Conservation (phyloP, 2,888 invertebrate genomes). For the Eupithecia subumbrata region DNA sequence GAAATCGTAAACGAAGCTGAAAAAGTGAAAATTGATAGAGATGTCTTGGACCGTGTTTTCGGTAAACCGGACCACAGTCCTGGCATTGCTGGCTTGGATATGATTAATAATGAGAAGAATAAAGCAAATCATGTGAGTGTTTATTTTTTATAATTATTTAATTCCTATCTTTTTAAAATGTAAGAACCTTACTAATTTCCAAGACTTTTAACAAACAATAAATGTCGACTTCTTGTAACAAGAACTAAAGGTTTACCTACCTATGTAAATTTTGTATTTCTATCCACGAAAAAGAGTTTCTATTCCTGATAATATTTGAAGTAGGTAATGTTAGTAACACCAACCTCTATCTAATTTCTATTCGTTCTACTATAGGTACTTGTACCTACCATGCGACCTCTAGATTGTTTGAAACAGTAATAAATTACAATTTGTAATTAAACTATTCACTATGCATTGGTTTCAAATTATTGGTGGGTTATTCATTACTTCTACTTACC, state of each 20-base stretch:
- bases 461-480: too few relatives aligned
- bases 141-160: background rate
- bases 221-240: background rate
- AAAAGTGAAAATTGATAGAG: conserved; percentile 49
- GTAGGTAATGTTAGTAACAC: background rate
- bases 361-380: too few relatives aligned
- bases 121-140: conserved; percentile 37
- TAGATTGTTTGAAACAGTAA: too few relatives aligned
- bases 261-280: background rate
- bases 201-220: background rate
- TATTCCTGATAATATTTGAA: background rate
- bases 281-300: background rate
- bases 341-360: too few relatives aligned
- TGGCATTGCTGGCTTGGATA: conserved; percentile 20
- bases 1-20: conserved; percentile 55
- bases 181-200: background rate
- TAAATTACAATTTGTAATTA: too few relatives aligned
- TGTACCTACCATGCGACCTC: too few relatives aligned
- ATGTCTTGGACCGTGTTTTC: conserved; percentile 68
- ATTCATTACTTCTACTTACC: too few relatives aligned
- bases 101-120: conserved; percentile 54
- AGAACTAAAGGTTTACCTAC: background rate
- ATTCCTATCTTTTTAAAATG: background rate
- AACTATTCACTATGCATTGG: too few relatives aligned
- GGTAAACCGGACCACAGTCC: conserved; percentile 54